phyloP scores from a whole-genome alignment of 2,113 vertebrate species.

The Muntiacus reevesi region DNA sequence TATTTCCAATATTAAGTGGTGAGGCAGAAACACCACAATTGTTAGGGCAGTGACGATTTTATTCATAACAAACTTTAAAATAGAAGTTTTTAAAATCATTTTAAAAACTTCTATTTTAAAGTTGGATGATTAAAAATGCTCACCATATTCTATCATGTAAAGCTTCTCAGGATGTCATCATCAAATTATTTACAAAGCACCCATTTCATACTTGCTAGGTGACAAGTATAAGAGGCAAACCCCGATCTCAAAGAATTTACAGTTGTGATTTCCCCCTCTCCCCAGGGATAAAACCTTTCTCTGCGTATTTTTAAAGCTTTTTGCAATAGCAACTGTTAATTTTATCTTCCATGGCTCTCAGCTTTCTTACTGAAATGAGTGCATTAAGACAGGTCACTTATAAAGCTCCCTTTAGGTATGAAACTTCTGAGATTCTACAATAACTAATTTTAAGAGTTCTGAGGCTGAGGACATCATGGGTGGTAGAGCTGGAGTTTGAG shows the following conservation, averaged over 20 bases:
- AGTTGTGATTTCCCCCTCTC: neutral
- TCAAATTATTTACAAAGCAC: neutral
- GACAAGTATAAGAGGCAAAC: neutral
- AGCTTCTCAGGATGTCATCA: neutral
- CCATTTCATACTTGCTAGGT: neutral
- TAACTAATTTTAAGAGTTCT: neutral
- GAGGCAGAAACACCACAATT: neutral
- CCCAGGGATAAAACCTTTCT: neutral
- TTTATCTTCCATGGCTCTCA: neutral
- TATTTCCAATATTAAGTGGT: slow-evolving; percentile 38
- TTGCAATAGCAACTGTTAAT: neutral
- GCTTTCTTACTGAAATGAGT: neutral
- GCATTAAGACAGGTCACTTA: neutral
- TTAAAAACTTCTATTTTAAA: too few relatives aligned
- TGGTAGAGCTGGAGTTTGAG: neutral
- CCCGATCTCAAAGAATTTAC: neutral
- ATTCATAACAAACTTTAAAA: neutral
- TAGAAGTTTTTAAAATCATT: neutral
- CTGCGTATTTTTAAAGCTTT: neutral
- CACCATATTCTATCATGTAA: neutral
- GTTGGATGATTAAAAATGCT: neutral
- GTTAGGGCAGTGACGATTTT: neutral
- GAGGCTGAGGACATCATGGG: neutral
- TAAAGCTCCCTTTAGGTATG: neutral
- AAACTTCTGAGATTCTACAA: neutral